A percentile compares a stretch with the other conserved stretches of the same genome.
These are phyloP conservation scores for Natrix natrix DNA, from an alignment of 2,797 vertebrate genomes.

Conservation along the genomic window DNA sequence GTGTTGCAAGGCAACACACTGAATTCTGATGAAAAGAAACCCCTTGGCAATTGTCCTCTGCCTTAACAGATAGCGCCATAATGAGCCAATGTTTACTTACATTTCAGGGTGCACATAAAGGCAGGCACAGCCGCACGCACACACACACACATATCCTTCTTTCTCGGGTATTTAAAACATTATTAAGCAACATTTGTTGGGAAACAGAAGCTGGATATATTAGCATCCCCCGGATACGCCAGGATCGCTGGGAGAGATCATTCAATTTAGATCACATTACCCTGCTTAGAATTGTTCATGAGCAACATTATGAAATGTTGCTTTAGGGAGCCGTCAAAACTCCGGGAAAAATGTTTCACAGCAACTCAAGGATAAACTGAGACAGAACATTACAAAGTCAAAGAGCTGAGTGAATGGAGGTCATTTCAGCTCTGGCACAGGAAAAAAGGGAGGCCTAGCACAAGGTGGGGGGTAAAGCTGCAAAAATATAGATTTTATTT, in stretches of 20 bases:
- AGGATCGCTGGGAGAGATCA: neutral
- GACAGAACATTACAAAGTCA: neutral
- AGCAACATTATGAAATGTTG: neutral
- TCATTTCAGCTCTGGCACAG: neutral
- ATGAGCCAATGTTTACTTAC: neutral
- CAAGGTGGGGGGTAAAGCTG: neutral
- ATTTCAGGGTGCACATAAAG: neutral
- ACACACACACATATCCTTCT: neutral
- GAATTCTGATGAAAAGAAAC: constrained; percentile 16
- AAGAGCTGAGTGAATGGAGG: neutral
- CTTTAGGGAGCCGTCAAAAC: neutral
- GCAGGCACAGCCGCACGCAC: neutral
- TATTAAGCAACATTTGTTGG: constrained; percentile 36
- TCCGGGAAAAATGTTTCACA: neutral
- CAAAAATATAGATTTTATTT: neutral
- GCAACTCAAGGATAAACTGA: neutral
- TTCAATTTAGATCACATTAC: neutral
- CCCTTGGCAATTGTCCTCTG: neutral
- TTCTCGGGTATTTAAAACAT: neutral
- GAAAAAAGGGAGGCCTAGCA: no score
- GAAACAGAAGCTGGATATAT: constrained; percentile 20
- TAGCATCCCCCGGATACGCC: neutral
- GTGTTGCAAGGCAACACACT: constrained; percentile 1
- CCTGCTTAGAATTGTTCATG: neutral
- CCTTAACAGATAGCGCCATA: constrained; percentile 4